Base-by-base conservation (phyloP, 2,113 vertebrate genomes). In the Urocitellus parryii region DNA sequence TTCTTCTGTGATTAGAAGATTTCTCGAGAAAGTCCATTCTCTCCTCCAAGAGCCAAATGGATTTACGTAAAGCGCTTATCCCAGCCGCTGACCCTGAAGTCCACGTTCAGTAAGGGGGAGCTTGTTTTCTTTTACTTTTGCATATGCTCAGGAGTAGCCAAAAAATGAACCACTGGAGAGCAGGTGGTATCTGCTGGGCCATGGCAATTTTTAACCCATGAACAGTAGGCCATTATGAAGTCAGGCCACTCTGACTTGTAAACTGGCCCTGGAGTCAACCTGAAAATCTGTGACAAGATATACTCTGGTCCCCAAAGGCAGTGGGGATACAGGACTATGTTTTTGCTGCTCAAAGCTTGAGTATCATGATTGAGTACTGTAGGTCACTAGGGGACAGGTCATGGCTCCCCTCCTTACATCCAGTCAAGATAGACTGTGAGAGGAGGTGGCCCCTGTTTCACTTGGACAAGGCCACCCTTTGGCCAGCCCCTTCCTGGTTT, bases 121-220 rank as follows among this genome's bases (percentile, higher is more conserved):
- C 91, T 77, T 16, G 22, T 29, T 96, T 90, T 79, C 17, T 51
- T 81, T 78, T 74, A 63, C 32, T 80, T 80, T 32, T 67, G 53
- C 65, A n/a, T 79, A 34, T 87, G 20, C 76, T 83, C 32, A 16
- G 91, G 61, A 76, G 53, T 65, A 68, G 22, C 85, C 65, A 29
- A 76, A 86, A 86, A 10, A 16, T 76, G 77, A 72, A 32, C 79
- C 80, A 39, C 3, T 82, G 56, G 76, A 58, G 88, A 93, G 68
- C 76, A 90, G 48, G 34, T 65, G 11, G 22, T 63, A 29, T 10
- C 81, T 86, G 45, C n/a, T 45, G 12, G 63, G 63, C 17, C 4
- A 45, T 77, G 20, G 76, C 72, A 10, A 85, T 70, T 96, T 91
- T 3, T 4, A 67, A n/a, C 68, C 27, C 22, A 2, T 56, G 25